A percentile compares a stretch with the other conserved stretches of the same genome.
Evolutionary conservation across 2,113 vertebrate genomes (phyloP).

Genomic region (Ranitomeya variabilis): DNA sequence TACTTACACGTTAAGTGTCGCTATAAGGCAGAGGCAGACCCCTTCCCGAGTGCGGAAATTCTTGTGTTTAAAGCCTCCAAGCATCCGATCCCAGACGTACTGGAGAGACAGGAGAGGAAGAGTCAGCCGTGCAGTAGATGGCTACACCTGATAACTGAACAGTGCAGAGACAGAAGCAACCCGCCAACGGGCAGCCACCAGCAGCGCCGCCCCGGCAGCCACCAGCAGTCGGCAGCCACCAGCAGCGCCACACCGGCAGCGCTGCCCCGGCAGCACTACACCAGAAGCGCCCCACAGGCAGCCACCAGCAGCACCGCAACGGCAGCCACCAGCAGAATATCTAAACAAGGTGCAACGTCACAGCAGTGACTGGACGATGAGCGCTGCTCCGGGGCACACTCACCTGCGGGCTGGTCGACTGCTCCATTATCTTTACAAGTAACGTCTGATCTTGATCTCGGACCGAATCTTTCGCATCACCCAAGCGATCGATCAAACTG

Average conservation of each 20-base stretch:
- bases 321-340: too few relatives aligned
- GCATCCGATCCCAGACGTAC: slow-evolving; percentile 96
- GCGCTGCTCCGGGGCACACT: not conserved
- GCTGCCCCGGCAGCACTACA: too few relatives aligned
- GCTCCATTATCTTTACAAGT: slow-evolving; percentile 97
- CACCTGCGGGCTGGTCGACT: slow-evolving; percentile 89
- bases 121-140: not conserved
- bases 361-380: too few relatives aligned
- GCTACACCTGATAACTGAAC: too few relatives aligned
- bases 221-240: too few relatives aligned
- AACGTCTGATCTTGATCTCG: slow-evolving; percentile 93
- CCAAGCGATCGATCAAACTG: slow-evolving; percentile 93
- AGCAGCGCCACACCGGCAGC: too few relatives aligned
- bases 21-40: slow-evolving; percentile 95
- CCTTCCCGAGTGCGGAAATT: slow-evolving; percentile 97
- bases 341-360: too few relatives aligned
- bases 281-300: too few relatives aligned
- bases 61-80: slow-evolving; percentile 98
- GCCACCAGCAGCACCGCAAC: too few relatives aligned
- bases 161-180: too few relatives aligned
- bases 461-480: slow-evolving; percentile 94
- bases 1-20: slow-evolving; percentile 91
- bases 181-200: too few relatives aligned
- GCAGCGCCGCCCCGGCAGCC: too few relatives aligned
- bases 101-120: slow-evolving; percentile 62